phyloP scores from a whole-genome alignment of 1,140 invertebrate species.

The Cyrtorhinus lividipennis region DNA sequence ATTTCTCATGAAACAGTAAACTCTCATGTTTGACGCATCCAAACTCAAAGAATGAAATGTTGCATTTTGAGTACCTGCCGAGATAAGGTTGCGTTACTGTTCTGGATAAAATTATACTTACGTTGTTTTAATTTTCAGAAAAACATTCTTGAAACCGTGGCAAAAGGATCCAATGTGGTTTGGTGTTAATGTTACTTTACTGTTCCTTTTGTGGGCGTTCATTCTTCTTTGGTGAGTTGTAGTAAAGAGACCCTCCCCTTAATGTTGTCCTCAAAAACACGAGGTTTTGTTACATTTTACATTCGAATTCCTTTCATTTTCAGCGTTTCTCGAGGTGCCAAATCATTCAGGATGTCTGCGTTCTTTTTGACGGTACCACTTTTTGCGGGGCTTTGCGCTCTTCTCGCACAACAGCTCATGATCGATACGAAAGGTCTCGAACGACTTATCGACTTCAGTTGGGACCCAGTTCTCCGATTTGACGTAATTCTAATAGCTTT shows the following conservation, averaged over 20 bases:
- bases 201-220: conserved; percentile 35
- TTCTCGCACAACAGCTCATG: conserved; percentile 24
- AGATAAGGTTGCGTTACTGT: not conserved
- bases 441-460: conserved; percentile 24
- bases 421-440: conserved; percentile 22
- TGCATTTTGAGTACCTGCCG: not conserved
- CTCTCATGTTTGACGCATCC: no score
- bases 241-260: no score
- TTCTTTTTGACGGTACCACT: conserved; percentile 28
- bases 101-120: no score
- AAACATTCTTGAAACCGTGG: conserved; percentile 33
- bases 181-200: conserved; percentile 31
- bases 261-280: no score
- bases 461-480: conserved; percentile 24
- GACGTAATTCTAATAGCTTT: conserved; percentile 28
- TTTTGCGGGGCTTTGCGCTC: conserved; percentile 24
- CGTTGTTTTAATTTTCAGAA: conserved; percentile 27
- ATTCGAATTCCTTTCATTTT: conserved; percentile 16
- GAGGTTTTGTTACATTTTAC: no score
- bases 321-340: conserved; percentile 33
- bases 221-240: conserved; percentile 33
- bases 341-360: conserved; percentile 32
- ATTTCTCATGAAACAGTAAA: no score
- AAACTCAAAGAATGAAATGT: no score
- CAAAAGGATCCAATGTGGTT: conserved; percentile 36